Evolutionary conservation across 2,797 vertebrate genomes (phyloP), one percentile per base, ranked within the genome.

Genomic region (Prunella strophiata): DNA sequence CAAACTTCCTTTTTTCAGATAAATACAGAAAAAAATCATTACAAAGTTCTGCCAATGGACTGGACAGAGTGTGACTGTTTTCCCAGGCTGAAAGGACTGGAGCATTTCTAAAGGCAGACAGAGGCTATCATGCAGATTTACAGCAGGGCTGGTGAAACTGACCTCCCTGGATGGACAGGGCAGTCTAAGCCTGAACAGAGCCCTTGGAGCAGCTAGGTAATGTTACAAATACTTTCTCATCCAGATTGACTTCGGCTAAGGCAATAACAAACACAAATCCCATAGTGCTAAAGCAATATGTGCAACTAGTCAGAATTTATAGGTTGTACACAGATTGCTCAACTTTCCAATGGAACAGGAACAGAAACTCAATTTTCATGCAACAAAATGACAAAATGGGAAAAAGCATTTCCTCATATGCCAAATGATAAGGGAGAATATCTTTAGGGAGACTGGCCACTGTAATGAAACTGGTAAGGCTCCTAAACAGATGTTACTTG

Each of bases 201-300:
- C 13, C 11, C 29, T 26, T 14, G 16, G 20, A 68, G 18, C 21
- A 21, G 14, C 47, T 38, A 7, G 3, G 14, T 9, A 58, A 62
- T 16, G 7, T 45, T 42, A 57, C 10, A 79, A 89, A n/a, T 27
- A 55, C 30, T 65, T 79, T 34, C 47, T 70, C 65, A 71, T 55
- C 12, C 27, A 32, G 18, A 63, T 1, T 40, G 32, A 21, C 34
- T 82, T 79, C 9, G 93, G 45, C 42, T 68, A 47, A 82, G 76
- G 13, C 17, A 57, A 1, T 4, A 65, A 29, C 43, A 76, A 80
- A 40, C n/a, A 83, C n/a, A 75, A 61, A 91, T 70, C 55, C 58
- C 7, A 1, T 5, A 29, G 17, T 0, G 2, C 21, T 67, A 30
- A 83, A 15, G n/a, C 17, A 57, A 34, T 5, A 34, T 3, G 7